Conservation (phyloP, 1,140 invertebrate genomes). For the Magallana angulata region DNA sequence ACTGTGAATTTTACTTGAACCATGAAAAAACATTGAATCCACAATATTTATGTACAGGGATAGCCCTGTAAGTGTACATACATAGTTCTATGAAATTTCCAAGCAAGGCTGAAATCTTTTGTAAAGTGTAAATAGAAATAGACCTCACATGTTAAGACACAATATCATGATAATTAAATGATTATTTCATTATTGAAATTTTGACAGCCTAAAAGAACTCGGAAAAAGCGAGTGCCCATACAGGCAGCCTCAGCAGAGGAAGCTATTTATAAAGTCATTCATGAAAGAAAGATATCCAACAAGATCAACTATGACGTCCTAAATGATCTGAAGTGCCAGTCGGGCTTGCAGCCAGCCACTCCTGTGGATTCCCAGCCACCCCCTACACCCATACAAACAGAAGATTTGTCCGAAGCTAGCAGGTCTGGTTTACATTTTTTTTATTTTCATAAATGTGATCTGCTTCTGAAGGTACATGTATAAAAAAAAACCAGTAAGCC, state of each 20-base stretch:
- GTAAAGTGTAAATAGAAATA: too few relatives aligned
- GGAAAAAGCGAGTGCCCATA: conserved; percentile 81
- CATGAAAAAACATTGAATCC: too few relatives aligned
- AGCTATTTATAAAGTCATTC: conserved; percentile 96
- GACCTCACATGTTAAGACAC: too few relatives aligned
- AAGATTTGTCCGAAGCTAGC: not conserved
- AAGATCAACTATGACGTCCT: conserved; percentile 99
- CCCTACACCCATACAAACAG: not conserved
- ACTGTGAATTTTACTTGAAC: too few relatives aligned
- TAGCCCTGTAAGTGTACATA: too few relatives aligned
- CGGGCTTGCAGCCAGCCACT: not conserved
- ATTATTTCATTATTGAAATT: not conserved
- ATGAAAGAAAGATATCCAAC: conserved; percentile 95
- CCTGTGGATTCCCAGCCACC: not conserved
- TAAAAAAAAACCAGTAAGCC: too few relatives aligned
- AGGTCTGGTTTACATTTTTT: not conserved
- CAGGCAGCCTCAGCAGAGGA: conserved; percentile 90
- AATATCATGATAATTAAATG: too few relatives aligned
- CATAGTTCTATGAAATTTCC: too few relatives aligned
- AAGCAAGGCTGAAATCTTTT: too few relatives aligned
- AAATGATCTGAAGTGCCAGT: conserved; percentile 84
- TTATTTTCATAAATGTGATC: too few relatives aligned
- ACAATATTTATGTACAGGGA: too few relatives aligned
- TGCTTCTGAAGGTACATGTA: too few relatives aligned
- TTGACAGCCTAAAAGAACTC: conserved; percentile 52